Percentiles rank a stretch among this genome's conserved stretches.
These are phyloP conservation scores for Aphrophora alni DNA, from an alignment of 2,888 invertebrate species.

Conservation along the genomic window DNA sequence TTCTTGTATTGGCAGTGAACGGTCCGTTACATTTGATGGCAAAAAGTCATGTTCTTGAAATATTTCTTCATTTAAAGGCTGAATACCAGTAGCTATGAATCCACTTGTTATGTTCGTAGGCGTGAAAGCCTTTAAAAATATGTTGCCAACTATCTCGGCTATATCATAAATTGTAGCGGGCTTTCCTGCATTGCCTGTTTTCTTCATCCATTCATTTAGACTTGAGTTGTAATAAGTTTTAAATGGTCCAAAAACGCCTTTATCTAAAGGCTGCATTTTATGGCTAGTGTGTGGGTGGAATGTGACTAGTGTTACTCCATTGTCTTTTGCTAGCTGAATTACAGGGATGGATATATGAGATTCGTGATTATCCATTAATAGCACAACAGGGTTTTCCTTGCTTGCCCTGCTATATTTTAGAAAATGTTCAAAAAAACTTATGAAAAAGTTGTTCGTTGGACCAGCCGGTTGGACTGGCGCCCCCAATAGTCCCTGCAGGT, in stretches of 20 bases:
- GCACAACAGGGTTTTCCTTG: neutral
- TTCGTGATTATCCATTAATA: constrained; percentile 7
- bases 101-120: constrained; percentile 4
- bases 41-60: constrained; percentile 15
- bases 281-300: constrained; percentile 21
- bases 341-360: neutral
- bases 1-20: no score
- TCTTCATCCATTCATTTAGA: constrained; percentile 7
- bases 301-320: neutral
- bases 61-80: constrained; percentile 13
- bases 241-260: constrained; percentile 22
- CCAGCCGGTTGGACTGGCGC: constrained; percentile 49
- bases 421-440: constrained; percentile 38
- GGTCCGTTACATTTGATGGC: constrained; percentile 15
- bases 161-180: neutral
- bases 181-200: constrained; percentile 20
- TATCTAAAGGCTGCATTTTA: constrained; percentile 40
- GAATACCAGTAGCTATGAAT: constrained; percentile 24
- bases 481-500: constrained; percentile 48
- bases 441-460: constrained; percentile 42
- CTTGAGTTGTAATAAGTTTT: constrained; percentile 25
- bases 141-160: no score
- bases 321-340: neutral
- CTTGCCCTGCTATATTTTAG: neutral
- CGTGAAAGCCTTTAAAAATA: constrained; percentile 20